Conservation (phyloP, 2,888 invertebrate genomes). For the Hirtodrosophila duncani region DNA sequence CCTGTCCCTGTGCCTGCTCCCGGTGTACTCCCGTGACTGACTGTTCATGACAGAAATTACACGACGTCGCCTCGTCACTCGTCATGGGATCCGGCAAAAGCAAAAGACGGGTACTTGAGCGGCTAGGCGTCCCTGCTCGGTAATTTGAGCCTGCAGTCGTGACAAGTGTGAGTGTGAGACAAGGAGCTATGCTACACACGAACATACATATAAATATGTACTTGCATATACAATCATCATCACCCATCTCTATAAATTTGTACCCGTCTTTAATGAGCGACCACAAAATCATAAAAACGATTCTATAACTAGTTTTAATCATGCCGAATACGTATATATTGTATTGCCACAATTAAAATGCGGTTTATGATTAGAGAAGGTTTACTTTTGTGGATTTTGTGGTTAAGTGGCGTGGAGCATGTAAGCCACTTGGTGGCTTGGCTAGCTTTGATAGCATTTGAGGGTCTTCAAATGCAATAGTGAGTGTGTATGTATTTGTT, state of each 20-base stretch:
- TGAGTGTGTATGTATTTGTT: not conserved
- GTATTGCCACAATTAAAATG: conserved; percentile 46
- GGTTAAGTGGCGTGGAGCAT: conserved; percentile 18
- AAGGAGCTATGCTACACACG: conserved; percentile 36
- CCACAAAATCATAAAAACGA: conserved; percentile 47
- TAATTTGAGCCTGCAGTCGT: conserved; percentile 63
- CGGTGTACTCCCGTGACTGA: not conserved
- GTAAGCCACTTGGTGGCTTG: conserved; percentile 28
- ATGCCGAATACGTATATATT: not conserved
- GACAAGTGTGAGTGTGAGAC: conserved; percentile 56
- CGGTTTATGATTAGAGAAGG: conserved; percentile 50
- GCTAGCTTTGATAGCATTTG: not conserved
- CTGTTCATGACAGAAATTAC: conserved; percentile 41
- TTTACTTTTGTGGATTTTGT: conserved; percentile 31
- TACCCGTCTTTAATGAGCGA: conserved; percentile 28
- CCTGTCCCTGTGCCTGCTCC: not conserved
- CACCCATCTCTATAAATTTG: conserved; percentile 31
- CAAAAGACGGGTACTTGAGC: conserved; percentile 31
- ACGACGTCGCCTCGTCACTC: conserved; percentile 41
- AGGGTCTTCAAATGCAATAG: conserved; percentile 20
- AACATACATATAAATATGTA: not conserved
- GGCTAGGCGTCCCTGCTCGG: conserved; percentile 24
- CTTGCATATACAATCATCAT: not conserved
- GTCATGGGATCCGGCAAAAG: conserved; percentile 47
- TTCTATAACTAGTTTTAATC: conserved; percentile 23